Base-by-base conservation (phyloP, 2,797 vertebrate species). In the Halcyon smyrnensis region DNA sequence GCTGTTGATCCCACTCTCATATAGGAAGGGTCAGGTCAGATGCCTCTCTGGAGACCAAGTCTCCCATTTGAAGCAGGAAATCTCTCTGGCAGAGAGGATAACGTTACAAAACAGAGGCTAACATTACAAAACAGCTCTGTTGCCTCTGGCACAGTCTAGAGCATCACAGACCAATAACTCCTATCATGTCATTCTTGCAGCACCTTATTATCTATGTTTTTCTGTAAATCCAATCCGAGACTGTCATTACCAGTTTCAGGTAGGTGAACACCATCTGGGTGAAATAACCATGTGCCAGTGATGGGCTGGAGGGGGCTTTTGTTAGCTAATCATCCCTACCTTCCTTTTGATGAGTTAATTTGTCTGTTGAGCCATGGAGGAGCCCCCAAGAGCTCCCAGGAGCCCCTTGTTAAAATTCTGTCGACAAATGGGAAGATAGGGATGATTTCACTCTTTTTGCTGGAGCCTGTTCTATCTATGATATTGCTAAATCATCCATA, bases 291-390 rank as follows among this genome's bases (percentile, higher is more conserved):
- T 95, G 83, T 91, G 64, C 79, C 89, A 91, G 64, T 91, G 91
- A 96, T 93, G 80, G 90, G 95, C 96, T 97, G 93, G 91, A 96
- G 95, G 94, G 92, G 95, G 36, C 90, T 97, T 67, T 95, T 95
- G 89, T 92, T 97, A 97, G 84, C 95, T 97, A 96, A 97, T 97
- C 97, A 97, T 97, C 96, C 95, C 91, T 97, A 64, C 92, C 93
- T 95, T 95, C 80, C 65, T 36, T 95, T 75, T 97, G 94, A 97
- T 96, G 95, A 96, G 89, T 94, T 97, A 95, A 97, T 96, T 97
- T 97, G 94, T 94, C 84, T 95, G 74, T 77, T 93, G 96, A 95
- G 93, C 84, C 95, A 93, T 96, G 93, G 87, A 95, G 68, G 80
- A 94, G 80, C 83, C 90, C 94, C 92, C 89, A 96, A 95, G 93